Conservation (phyloP, 64 coral and sea anemone genomes). For the Stichodactyla mertensii region DNA sequence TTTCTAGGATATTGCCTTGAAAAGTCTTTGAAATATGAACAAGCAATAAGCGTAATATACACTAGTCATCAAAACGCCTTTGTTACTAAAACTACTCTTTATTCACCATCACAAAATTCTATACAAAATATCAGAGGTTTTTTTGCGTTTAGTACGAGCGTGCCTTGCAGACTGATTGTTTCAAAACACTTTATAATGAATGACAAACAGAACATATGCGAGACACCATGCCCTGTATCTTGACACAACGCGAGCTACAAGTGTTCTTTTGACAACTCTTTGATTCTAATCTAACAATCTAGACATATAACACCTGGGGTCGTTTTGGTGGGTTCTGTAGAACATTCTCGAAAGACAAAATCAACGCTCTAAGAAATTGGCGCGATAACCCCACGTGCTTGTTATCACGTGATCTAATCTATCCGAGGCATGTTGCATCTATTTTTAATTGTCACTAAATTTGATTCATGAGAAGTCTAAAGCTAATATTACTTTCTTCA, state of each 20-base stretch:
- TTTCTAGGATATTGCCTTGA: too few relatives aligned
- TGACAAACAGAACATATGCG: neutral
- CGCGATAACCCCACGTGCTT: neutral
- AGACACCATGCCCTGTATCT: neutral
- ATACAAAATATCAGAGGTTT: neutral
- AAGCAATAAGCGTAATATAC: neutral
- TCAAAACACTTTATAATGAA: neutral
- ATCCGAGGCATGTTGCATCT: neutral
- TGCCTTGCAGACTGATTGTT: neutral
- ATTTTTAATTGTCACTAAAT: neutral
- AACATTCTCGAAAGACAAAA: neutral
- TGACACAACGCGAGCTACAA: neutral
- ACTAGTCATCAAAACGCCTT: neutral
- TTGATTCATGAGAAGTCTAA: neutral
- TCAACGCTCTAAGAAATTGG: neutral
- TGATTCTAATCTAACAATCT: neutral
- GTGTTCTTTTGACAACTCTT: neutral
- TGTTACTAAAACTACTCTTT: constrained; percentile 11
- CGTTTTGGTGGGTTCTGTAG: neutral
- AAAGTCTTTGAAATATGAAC: neutral
- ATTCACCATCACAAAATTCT: neutral
- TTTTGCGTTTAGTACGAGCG: neutral
- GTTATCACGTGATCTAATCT: constrained; percentile 10
- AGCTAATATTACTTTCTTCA: neutral
- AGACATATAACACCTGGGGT: neutral